phyloP scores from a whole-genome alignment of 2,797 vertebrate genomes.

The Echeneis naucrates region DNA sequence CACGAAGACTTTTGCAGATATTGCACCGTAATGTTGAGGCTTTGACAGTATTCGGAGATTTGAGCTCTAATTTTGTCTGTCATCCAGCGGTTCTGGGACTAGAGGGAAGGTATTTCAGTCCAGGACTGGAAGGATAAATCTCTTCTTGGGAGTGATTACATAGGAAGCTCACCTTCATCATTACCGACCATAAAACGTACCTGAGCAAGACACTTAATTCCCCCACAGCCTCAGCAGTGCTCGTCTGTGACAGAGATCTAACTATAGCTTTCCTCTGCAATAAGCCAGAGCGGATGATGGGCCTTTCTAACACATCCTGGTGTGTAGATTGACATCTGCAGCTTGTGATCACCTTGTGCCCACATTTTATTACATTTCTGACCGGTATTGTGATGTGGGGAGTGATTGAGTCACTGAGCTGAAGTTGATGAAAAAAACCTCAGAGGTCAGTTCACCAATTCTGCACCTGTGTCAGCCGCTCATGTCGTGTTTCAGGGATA shows the following conservation, averaged over 20 bases:
- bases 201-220: not conserved
- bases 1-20: not conserved
- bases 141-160: constrained; percentile 22
- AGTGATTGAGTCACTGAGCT: too few species aligned
- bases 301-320: not conserved
- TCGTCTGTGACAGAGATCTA: not conserved
- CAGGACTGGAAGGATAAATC: not conserved
- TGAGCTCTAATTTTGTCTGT: not conserved
- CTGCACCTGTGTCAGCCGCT: too few species aligned
- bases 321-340: not conserved
- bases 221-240: not conserved
- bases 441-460: too few species aligned
- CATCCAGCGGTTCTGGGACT: not conserved
- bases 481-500: too few species aligned
- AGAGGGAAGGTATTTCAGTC: not conserved
- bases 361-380: not conserved
- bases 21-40: not conserved
- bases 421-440: too few species aligned
- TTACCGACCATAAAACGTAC: constrained; percentile 8
- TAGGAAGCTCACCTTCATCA: constrained; percentile 2
- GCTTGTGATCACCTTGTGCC: not conserved
- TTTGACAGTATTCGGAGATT: not conserved
- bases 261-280: not conserved
- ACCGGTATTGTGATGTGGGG: not conserved
- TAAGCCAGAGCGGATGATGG: not conserved